Evolutionary conservation across 2,888 invertebrate species (phyloP), one percentile per base, ranked within the genome.

Genomic region (Caenorhabditis becei): DNA sequence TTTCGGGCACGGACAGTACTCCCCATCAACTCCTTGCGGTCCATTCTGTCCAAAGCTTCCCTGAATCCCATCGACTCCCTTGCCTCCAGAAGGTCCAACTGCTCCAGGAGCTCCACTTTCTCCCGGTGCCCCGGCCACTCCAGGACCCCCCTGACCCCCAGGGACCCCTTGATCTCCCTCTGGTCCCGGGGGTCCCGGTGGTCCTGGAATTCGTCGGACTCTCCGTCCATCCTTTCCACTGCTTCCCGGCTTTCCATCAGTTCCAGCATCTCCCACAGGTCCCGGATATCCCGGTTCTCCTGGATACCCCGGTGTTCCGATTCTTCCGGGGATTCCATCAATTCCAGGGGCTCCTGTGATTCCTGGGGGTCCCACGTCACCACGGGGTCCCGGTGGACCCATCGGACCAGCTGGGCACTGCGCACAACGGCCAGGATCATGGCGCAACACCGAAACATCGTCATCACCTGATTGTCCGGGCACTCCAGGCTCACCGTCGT

Each of bases 341-440:
- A 80, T 59, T 37, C 83, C 83, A 0, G 80, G 77, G 16, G 54
- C 41, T 49, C 80, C 80, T 0, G 61, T 44, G 18, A 26, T 35
- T 32, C 80, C 80, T 2, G 67, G 71, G 53, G 71, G 71, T 61
- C 83, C 83, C 11, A 49, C 18, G 10, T 74, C 63, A 58, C 83
- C 83, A 14, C 72, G 67, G 28, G 83, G 80, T 11, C 87, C 87
- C 8, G 83, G 86, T 24, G 84, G 85, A 8, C 87, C 88, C 41
- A 80, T 82, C 23, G 88, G 88, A 32, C 88, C 87, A 14, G 83
- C 78, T 2, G 88, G 80, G 53, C 88, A 88, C 24, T 77, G 80
- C 14, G 80, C 80, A 67, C 80, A 81, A 35, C 77, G 61, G 1
- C 67, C 77, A 1, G 80, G 77, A 53, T 81, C 80, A 58, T 81